Conservation (phyloP, 2,888 invertebrate species). For the Agonum fuliginosum region DNA sequence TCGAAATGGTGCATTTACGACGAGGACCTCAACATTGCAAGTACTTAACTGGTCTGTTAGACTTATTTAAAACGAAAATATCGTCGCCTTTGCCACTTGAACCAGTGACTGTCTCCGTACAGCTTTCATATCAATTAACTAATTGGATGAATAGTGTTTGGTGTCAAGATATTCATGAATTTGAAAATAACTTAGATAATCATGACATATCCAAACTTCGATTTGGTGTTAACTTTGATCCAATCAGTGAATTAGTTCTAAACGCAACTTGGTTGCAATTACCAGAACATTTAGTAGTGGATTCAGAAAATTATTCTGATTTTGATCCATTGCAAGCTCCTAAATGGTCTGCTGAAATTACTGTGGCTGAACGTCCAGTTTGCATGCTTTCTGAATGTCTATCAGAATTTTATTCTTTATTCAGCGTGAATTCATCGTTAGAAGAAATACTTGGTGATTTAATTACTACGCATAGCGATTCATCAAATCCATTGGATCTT, state of each 20-base stretch:
- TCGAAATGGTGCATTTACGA: constrained; percentile 92
- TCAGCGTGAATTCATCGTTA: constrained; percentile 74
- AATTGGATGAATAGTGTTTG: constrained; percentile 76
- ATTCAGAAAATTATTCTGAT: constrained; percentile 91
- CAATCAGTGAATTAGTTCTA: constrained; percentile 84
- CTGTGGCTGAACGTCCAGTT: constrained; percentile 80
- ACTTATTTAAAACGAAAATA: constrained; percentile 93
- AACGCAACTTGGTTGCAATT: constrained; percentile 92
- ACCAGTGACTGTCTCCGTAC: constrained; percentile 82
- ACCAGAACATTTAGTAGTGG: constrained; percentile 89
- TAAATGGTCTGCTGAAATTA: constrained; percentile 83
- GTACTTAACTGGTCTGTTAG: constrained; percentile 87
- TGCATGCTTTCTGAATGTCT: constrained; percentile 88
- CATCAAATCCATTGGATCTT: constrained; percentile 79
- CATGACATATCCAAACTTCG: constrained; percentile 79
- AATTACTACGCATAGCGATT: constrained; percentile 67
- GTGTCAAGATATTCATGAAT: constrained; percentile 77
- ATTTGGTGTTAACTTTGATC: constrained; percentile 90
- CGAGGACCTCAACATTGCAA: constrained; percentile 87
- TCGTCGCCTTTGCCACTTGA: constrained; percentile 78
- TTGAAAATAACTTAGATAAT: constrained; percentile 75
- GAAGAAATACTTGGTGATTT: constrained; percentile 77
- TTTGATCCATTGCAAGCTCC: constrained; percentile 89
- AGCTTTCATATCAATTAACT: constrained; percentile 81
- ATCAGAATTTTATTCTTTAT: constrained; percentile 81